phyloP scores from a whole-genome alignment of 2,113 vertebrate species.

The Thermophis baileyi region DNA sequence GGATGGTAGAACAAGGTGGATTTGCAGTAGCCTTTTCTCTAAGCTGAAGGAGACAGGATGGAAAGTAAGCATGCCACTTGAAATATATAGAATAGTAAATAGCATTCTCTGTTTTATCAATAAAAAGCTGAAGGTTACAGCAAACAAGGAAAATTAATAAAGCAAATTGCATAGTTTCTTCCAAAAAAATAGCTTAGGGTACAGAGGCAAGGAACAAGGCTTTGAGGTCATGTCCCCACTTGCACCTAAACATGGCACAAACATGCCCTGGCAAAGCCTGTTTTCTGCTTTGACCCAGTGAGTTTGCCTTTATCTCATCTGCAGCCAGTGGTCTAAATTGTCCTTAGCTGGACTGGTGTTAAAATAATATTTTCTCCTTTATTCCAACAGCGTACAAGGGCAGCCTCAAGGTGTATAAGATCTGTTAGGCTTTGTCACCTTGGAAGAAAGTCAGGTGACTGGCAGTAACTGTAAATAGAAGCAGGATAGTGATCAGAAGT shows the following conservation, averaged over 20 bases:
- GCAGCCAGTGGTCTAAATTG: not conserved
- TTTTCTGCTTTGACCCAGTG: not conserved
- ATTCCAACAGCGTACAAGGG: not conserved
- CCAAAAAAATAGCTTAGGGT: not conserved
- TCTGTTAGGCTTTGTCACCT: not conserved
- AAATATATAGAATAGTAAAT: conserved; percentile 6
- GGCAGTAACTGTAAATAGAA: not conserved
- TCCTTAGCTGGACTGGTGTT: not conserved
- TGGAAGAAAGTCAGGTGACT: not conserved
- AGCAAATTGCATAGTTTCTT: not conserved
- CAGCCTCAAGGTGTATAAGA: not conserved
- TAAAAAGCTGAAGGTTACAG: conserved; percentile 22
- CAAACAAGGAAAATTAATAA: not conserved
- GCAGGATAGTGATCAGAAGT: not conserved
- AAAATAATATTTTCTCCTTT: not conserved
- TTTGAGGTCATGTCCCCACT: not conserved
- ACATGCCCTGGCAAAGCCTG: not conserved
- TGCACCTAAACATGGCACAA: not conserved
- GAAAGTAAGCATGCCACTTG: conserved; percentile 35
- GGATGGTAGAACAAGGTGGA: conserved; percentile 53
- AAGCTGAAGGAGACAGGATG: conserved; percentile 43
- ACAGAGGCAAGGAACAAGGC: not conserved
- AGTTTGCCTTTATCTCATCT: not conserved
- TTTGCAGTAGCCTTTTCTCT: conserved; percentile 32
- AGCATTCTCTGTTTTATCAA: not conserved